phyloP scores from a whole-genome alignment of 2,888 invertebrate species.

The Diploptera punctata region DNA sequence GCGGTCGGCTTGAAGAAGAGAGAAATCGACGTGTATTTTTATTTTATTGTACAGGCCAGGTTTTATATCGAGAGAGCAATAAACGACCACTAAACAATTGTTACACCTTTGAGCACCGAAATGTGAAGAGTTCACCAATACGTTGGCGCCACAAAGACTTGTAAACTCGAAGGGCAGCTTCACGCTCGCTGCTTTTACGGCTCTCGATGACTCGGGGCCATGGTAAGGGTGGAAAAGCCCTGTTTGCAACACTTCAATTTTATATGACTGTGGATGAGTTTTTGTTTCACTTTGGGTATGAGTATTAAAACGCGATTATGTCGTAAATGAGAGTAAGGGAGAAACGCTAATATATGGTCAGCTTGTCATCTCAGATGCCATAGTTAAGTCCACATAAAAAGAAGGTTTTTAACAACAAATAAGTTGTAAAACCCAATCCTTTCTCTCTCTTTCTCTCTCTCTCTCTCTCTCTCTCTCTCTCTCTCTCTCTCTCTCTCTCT shows the following conservation, averaged over 20 bases:
- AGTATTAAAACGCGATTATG: conserved; percentile 27
- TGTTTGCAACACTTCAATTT: neutral
- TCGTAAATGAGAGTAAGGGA: conserved; percentile 1
- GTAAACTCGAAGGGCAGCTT: neutral
- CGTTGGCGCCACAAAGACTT: conserved; percentile 14
- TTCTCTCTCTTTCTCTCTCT: no score
- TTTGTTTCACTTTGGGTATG: conserved; percentile 9
- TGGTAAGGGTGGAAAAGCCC: neutral
- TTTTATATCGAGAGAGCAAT: neutral
- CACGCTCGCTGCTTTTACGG: conserved; percentile 10
- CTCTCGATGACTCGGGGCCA: neutral
- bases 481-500: no score
- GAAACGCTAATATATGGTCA: no score
- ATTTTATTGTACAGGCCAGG: neutral
- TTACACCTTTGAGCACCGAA: conserved; percentile 21
- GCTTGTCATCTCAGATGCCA: no score
- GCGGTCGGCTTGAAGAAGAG: neutral
- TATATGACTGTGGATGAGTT: neutral
- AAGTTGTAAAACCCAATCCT: no score
- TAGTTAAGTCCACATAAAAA: no score
- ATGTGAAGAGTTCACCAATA: neutral
- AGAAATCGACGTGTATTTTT: neutral
- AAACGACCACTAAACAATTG: neutral
- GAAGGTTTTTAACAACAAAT: no score
- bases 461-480: no score